Evolutionary conservation across 2,888 invertebrate genomes (phyloP).

Genomic region (Campoplex capitator): DNA sequence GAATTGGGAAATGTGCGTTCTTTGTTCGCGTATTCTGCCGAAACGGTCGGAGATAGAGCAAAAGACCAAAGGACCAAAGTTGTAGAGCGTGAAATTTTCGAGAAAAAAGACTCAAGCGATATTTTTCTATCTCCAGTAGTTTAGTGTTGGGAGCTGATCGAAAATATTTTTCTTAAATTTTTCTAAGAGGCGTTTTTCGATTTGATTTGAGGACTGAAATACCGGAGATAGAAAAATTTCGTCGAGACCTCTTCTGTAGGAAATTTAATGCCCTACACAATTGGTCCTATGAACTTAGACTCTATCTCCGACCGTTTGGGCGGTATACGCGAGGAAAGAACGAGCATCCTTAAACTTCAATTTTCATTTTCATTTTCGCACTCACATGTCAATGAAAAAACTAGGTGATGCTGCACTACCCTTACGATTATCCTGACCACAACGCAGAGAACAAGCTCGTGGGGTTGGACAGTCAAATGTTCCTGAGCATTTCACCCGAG

Average conservation of each 20-base stretch:
- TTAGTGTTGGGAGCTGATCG: too few species aligned
- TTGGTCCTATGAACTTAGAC: neutral
- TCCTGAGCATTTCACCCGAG: constrained; percentile 88
- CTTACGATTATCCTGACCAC: constrained; percentile 88
- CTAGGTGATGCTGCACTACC: constrained; percentile 88
- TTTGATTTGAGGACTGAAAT: neutral
- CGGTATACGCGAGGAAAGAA: neutral
- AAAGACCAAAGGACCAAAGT: too few species aligned
- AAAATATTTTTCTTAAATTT: neutral
- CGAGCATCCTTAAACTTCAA: neutral
- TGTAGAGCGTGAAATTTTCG: too few species aligned
- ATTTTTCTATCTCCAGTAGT: too few species aligned
- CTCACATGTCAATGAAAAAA: constrained; percentile 24
- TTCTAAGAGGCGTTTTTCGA: too few species aligned
- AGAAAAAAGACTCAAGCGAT: too few species aligned
- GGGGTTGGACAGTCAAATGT: constrained; percentile 86
- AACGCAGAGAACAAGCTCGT: constrained; percentile 87
- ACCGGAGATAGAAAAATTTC: neutral
- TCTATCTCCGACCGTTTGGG: neutral
- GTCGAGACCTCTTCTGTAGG: neutral
- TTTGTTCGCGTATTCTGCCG: too few species aligned
- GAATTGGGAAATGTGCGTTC: too few species aligned
- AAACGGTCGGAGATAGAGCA: too few species aligned
- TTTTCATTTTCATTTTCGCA: neutral
- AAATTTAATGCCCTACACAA: neutral